phyloP scores from a whole-genome alignment of 2,797 vertebrate species.

The Xiphophorus birchmanni region DNA sequence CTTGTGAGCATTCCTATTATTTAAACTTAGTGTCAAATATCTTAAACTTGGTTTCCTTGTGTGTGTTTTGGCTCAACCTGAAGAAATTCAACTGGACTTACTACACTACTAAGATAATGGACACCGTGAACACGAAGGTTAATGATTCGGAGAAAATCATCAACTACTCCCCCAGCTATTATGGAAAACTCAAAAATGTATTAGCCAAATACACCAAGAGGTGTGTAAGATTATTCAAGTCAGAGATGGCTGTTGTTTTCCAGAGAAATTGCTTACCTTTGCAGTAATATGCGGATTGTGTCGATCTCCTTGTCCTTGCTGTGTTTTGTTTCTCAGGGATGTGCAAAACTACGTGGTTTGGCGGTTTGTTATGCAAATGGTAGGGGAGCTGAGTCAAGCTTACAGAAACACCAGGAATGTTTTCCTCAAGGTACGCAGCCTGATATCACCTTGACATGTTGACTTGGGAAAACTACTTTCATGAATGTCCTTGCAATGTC shows the following conservation, averaged over 20 bases:
- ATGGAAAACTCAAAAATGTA: slow-evolving; percentile 84
- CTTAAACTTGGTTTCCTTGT: not conserved
- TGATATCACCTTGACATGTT: not conserved
- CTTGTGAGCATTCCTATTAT: slow-evolving; percentile 1
- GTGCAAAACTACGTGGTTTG: slow-evolving; percentile 95
- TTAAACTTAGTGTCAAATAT: not conserved
- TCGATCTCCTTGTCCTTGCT: slow-evolving; percentile 13
- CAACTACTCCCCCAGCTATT: slow-evolving; percentile 93
- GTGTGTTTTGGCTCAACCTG: slow-evolving; percentile 25
- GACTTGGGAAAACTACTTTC: not conserved
- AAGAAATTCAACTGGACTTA: slow-evolving; percentile 90
- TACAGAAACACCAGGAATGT: slow-evolving; percentile 93
- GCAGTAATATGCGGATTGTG: slow-evolving; percentile 20
- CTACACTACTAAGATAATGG: slow-evolving; percentile 91
- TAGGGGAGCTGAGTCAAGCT: slow-evolving; percentile 87
- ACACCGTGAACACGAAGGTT: slow-evolving; percentile 84
- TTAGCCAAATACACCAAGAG: slow-evolving; percentile 87
- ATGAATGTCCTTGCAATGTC: too few relatives aligned
- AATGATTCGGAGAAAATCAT: slow-evolving; percentile 86
- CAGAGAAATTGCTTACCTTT: not conserved
- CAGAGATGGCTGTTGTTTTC: not conserved
- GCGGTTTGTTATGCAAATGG: slow-evolving; percentile 91
- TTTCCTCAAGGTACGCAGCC: slow-evolving; percentile 87
- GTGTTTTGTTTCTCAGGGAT: slow-evolving; percentile 80
- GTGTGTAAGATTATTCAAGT: slow-evolving; percentile 68